phyloP scores from a whole-genome alignment of 2,797 vertebrate species.

The Mareca penelope region DNA sequence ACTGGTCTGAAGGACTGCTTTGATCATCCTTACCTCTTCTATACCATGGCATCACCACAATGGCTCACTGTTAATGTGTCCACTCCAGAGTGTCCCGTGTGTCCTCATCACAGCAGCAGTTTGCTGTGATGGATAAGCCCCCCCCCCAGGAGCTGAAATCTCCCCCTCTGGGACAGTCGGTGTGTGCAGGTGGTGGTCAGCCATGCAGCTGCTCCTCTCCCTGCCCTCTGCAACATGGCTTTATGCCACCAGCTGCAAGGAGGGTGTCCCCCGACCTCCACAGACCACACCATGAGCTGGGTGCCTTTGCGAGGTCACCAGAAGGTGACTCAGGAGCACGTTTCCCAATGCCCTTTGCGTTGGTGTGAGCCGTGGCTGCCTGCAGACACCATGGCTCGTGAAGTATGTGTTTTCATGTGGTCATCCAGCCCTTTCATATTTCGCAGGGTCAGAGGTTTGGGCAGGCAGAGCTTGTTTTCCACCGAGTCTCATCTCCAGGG shows the following conservation, averaged over 20 bases:
- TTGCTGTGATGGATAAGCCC: not conserved
- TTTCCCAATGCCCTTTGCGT: not conserved
- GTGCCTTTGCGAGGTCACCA: not conserved
- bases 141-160: not conserved
- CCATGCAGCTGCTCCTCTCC: not conserved
- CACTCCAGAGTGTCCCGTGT: not conserved
- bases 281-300: rapidly evolving
- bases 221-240: not conserved
- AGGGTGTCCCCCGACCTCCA: not conserved
- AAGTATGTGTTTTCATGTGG: slow-evolving; percentile 20
- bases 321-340: not conserved
- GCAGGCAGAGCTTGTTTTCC: slow-evolving; percentile 29
- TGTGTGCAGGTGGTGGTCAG: not conserved
- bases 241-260: not conserved
- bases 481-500: rapidly evolving
- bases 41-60: rapidly evolving
- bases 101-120: not conserved
- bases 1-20: not conserved
- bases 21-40: not conserved
- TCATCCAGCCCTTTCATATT: not conserved
- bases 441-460: not conserved
- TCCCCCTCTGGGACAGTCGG: not conserved
- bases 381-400: not conserved
- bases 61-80: not conserved
- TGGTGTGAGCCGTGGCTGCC: not conserved